Conservation (phyloP, 2,888 invertebrate species). For the Allacma fusca region DNA sequence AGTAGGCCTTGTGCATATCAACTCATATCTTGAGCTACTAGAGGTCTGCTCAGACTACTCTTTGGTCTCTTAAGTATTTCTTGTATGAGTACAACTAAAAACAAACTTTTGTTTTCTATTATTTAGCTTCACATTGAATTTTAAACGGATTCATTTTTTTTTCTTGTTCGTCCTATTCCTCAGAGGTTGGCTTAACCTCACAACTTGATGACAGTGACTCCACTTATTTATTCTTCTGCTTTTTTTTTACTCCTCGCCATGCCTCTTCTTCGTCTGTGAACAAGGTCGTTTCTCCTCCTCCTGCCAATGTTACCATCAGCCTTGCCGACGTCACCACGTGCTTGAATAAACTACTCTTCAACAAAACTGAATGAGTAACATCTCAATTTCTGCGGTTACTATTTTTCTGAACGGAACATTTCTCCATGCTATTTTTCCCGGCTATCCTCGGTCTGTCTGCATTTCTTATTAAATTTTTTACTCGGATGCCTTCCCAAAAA, state of each 20-base stretch:
- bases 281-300: background rate
- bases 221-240: constrained; percentile 13
- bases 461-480: constrained; percentile 16
- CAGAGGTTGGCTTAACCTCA: constrained; percentile 11
- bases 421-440: background rate
- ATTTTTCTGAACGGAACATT: background rate
- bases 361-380: background rate
- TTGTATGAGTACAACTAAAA: constrained; percentile 36
- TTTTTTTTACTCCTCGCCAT: background rate
- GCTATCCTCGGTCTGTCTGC: background rate
- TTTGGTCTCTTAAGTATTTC: background rate
- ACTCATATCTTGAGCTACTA: background rate
- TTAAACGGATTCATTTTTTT: constrained; percentile 37
- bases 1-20: background rate
- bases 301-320: background rate
- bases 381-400: background rate
- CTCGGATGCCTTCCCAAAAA: background rate
- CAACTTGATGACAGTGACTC: constrained; percentile 18
- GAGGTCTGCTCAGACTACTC: background rate
- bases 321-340: background rate
- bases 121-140: constrained; percentile 31
- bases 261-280: no score
- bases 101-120: constrained; percentile 47
- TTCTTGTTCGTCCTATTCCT: background rate
- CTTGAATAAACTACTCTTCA: background rate